Percentiles rank a stretch among this genome's conserved stretches.
These are phyloP conservation scores for Pyrgilauda ruficollis DNA, from an alignment of 2,113 vertebrate species.

Conservation along the genomic window DNA sequence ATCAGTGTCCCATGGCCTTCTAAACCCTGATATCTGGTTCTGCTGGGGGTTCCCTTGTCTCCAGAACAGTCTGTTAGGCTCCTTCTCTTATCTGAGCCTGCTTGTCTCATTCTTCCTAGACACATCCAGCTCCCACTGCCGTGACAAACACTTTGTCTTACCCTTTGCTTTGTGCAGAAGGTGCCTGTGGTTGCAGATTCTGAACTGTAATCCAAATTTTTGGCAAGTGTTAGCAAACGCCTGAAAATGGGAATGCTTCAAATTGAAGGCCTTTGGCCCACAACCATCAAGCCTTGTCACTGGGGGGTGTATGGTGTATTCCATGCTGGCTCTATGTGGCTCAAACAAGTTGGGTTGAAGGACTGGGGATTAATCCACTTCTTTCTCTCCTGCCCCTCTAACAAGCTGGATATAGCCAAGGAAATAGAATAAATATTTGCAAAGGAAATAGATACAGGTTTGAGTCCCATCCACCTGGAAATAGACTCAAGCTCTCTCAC, in stretches of 20 bases:
- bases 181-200: not conserved
- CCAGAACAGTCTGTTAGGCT: not conserved
- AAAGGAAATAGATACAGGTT: not conserved
- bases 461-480: not conserved
- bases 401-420: not conserved
- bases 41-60: not conserved
- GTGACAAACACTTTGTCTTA: not conserved
- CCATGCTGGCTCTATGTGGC: not conserved
- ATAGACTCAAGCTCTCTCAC: not conserved
- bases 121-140: not conserved
- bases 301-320: accelerated
- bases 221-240: not conserved
- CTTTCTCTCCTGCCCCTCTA: not conserved
- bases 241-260: not conserved
- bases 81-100: not conserved
- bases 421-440: not conserved
- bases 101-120: not conserved
- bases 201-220: not conserved
- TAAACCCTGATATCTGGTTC: not conserved
- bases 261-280: not conserved
- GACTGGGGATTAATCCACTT: not conserved
- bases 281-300: not conserved
- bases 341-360: not conserved
- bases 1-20: not conserved
- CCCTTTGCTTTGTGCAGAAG: not conserved